Base-by-base conservation (phyloP, 2,888 invertebrate genomes). In the Gastrophysa polygoni region DNA sequence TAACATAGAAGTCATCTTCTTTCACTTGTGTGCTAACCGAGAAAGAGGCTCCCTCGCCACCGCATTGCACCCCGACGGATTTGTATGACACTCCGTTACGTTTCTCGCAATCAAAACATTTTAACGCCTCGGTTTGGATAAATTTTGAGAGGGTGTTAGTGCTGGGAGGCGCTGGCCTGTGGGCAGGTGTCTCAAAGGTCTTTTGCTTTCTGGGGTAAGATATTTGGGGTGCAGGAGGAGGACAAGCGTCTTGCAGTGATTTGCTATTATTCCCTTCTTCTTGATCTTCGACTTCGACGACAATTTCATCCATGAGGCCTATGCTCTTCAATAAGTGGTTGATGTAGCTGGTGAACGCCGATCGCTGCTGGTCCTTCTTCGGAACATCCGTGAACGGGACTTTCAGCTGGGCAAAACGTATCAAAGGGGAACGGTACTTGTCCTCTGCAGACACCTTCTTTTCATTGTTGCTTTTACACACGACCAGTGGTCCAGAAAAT, bases 21-120 rank as follows among this genome's bases (percentile, higher is more conserved):
- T 63, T 70, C 2, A 80, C 80, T 71, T 82, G 81, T 3, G 78
- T 78, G 18, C 75, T 74, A n/a, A 78, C 73, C 38, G 75, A 77
- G 32, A 72, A 73, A 11, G 66, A 70, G 14, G 66, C 50, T 17
- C 57, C 61, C 20, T 60, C 60, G 46, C 65, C 66, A 28, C 68
- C 72, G 56, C 74, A 72, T 58, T 79, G 79, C 14, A 66, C 68
- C n/a, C 71, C 73, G 14, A 64, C 59, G 46, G 70, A 64, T 17
- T 57, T 61, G 59, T 68, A 75, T 18, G 67, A 61, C 18, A 73
- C 73, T 10, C 66, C 66, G 52, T 73, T 77, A 20, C 78, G 76
- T 50, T 71, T 68, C 64, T 75, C 74, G 66, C 80, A 80, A 43
- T 73, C 73, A 50, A 73, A 67, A 64, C 80, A 80, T 32, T 64